Evolutionary conservation across 2,888 invertebrate genomes (phyloP), one percentile per base, ranked within the genome.

Genomic region (Pristionchus exspectatus): DNA sequence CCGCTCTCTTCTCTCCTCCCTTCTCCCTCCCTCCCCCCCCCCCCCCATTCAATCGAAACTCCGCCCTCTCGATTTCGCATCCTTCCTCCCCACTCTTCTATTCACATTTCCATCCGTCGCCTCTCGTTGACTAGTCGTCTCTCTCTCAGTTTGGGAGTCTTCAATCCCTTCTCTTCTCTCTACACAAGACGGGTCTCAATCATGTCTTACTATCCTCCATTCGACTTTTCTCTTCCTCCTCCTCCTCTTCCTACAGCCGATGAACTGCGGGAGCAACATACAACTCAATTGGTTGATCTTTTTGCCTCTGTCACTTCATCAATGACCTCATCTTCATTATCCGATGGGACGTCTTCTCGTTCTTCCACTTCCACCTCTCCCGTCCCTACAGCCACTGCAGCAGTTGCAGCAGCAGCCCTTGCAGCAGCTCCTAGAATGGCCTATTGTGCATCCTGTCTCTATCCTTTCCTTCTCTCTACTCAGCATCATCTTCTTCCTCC

Each of bases 331-430:
- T 83, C 83, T 14, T 83, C 83, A 5, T n/a, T 50, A 16, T 50
- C 83, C 7, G 54, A 33, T 2, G 77, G 69, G 69, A 33, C 69
- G 2, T 72, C 83, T 21, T 59, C 63, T 83, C 56, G 30, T 27
- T 83, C 83, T 16, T 83, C 83, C 54, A 56, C 83, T 16, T 83
- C 83, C 27, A 50, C 63, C 24, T 86, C 86, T 33, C 63, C 66
- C 63, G 38, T 84, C 16, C 84, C 54, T 30, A 21, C 12, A 56
- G n/a, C 14, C 27, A n/a, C 30, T 33, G 56, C 54, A 56, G 54
- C 83, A 30, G 84, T 56, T n/a, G 50, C 83, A 83, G 44, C 27
- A 10, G 50, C 83, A 83, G 44, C 27, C 3, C 5, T 56, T 54
- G 44, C 12, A 38, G 27, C 81, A 50, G 44, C 84, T 54, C 18